Conservation (phyloP, 2,113 vertebrate genomes). For the Pygoscelis adeliae region DNA sequence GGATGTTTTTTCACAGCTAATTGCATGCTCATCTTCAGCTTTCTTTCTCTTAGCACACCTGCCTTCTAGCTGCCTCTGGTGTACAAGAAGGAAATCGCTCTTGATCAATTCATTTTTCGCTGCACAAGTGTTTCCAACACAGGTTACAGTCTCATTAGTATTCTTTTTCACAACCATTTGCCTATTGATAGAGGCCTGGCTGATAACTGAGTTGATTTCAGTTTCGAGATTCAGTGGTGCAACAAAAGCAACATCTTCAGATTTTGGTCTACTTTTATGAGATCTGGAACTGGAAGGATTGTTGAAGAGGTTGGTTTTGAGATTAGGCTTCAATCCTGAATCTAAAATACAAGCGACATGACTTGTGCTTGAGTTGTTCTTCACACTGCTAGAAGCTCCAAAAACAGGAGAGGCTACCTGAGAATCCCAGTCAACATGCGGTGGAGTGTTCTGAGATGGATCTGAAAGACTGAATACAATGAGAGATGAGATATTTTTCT, state of each 20-base stretch:
- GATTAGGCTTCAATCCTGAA: constrained; percentile 48
- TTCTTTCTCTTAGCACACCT: constrained; percentile 76
- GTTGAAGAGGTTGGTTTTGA: constrained; percentile 62
- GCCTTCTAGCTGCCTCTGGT: constrained; percentile 53
- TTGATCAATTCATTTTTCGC: constrained; percentile 35
- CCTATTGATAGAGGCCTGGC: constrained; percentile 54
- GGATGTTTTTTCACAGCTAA: constrained; percentile 60
- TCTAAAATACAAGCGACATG: constrained; percentile 77
- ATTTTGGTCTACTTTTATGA: constrained; percentile 74
- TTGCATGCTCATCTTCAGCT: constrained; percentile 63
- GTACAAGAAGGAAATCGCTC: not conserved
- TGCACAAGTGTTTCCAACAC: not conserved
- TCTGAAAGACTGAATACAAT: constrained; percentile 75
- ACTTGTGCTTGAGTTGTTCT: constrained; percentile 66
- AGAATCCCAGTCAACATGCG: constrained; percentile 58
- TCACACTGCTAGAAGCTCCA: constrained; percentile 68
- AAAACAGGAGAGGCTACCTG: constrained; percentile 77
- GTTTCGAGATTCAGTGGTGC: constrained; percentile 54
- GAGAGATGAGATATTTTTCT: not conserved
- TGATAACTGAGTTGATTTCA: constrained; percentile 61
- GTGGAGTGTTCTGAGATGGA: constrained; percentile 50
- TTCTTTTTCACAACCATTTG: constrained; percentile 66
- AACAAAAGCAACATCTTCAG: constrained; percentile 72
- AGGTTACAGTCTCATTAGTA: constrained; percentile 30
- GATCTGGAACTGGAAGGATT: constrained; percentile 54